Conservation (phyloP, 2,113 vertebrate species). For the Centrocercus urophasianus region DNA sequence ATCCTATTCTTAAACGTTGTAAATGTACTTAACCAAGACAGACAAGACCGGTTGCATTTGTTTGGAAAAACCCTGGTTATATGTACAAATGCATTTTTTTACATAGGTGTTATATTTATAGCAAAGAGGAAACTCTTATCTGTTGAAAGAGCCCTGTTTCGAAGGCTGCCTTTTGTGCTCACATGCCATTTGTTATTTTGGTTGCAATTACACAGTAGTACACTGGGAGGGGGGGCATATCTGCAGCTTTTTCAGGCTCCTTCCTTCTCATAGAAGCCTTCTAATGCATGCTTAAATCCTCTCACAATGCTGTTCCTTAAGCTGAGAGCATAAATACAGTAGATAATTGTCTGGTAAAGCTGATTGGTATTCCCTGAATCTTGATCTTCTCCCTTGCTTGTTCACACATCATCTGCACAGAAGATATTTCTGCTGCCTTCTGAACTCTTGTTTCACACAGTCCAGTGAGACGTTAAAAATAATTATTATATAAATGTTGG, state of each 20-base stretch:
- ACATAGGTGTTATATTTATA: background rate
- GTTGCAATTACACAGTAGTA: background rate
- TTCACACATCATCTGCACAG: slow-evolving; percentile 61
- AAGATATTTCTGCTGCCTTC: slow-evolving; percentile 57
- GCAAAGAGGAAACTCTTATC: background rate
- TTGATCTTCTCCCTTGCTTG: slow-evolving; percentile 52
- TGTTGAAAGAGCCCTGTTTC: background rate
- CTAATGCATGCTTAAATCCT: background rate
- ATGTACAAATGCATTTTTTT: background rate
- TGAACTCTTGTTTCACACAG: slow-evolving; percentile 61
- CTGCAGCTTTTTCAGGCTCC: background rate
- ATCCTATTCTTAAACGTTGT: slow-evolving; percentile 16
- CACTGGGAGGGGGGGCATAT: background rate
- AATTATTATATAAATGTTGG: slow-evolving; percentile 15
- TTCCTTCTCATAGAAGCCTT: background rate
- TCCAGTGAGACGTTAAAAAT: slow-evolving; percentile 38
- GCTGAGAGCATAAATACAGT: slow-evolving; percentile 20
- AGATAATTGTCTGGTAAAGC: slow-evolving; percentile 41
- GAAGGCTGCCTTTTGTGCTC: background rate
- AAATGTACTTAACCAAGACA: background rate
- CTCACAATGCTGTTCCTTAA: slow-evolving; percentile 12
- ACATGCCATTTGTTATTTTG: background rate
- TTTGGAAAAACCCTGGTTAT: background rate
- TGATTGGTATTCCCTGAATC: slow-evolving; percentile 63
- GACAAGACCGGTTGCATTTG: background rate